Percentiles rank a stretch among this genome's conserved stretches.
Evolutionary conservation across 2,113 vertebrate species (phyloP).

Genomic region (Brachyistius frenatus): DNA sequence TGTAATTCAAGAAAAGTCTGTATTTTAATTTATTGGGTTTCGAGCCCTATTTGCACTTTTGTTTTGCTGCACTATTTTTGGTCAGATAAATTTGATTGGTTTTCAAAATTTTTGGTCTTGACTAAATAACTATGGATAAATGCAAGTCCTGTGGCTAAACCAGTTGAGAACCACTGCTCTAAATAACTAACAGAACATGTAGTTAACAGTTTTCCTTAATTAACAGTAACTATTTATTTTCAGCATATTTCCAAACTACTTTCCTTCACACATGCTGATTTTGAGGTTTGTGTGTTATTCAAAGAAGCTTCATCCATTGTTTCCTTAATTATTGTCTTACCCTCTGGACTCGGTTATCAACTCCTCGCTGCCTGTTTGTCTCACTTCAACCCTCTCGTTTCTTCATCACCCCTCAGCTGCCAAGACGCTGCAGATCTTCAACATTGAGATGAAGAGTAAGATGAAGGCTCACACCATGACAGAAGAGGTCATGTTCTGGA

Average conservation of each 20-base stretch:
- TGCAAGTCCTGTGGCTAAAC: too few relatives aligned
- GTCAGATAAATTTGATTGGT: too few relatives aligned
- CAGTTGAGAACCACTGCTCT: not conserved
- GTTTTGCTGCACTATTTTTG: too few relatives aligned
- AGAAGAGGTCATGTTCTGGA: constrained; percentile 96
- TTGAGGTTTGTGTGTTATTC: not conserved
- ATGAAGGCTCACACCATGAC: constrained; percentile 94
- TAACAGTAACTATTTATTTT: not conserved
- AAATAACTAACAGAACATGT: not conserved
- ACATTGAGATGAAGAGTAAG: constrained; percentile 97
- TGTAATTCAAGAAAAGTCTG: too few relatives aligned
- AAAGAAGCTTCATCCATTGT: not conserved
- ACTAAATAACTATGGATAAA: too few relatives aligned
- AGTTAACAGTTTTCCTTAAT: not conserved
- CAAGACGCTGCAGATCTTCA: constrained; percentile 95
- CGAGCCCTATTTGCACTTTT: too few relatives aligned
- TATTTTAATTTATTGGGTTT: too few relatives aligned
- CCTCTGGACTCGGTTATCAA: not conserved
- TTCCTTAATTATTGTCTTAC: not conserved
- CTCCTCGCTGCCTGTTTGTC: not conserved
- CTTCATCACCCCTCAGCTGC: constrained; percentile 83
- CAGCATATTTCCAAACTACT: not conserved
- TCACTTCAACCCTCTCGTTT: not conserved
- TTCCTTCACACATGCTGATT: not conserved
- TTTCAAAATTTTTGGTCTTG: too few relatives aligned